Evolutionary conservation across 2,888 invertebrate species (phyloP), one percentile per base, ranked within the genome.

Genomic region (Eremobia ochroleuca): DNA sequence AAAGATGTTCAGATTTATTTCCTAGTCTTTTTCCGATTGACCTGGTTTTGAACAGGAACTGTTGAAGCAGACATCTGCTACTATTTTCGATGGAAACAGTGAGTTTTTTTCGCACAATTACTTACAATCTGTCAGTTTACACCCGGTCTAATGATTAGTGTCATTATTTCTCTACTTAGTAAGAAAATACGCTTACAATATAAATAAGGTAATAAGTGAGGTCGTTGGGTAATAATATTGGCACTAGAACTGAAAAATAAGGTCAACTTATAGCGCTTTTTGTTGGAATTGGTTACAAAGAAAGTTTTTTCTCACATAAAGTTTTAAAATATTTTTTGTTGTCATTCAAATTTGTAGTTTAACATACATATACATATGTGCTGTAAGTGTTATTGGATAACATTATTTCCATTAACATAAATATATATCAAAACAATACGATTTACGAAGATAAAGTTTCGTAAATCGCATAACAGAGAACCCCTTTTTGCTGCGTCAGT

Each of bases 51-150:
- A 34, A 52, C n/a, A 61, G n/a, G 2, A 59, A 49, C 13, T 25
- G n/a, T 40, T 21, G 11, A 46, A 58, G 68, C 15, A 67, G 13
- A 59, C 11, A 21, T 21, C 37, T 21, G 28, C 5, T 31, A 18
- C 37, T n/a, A 58, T 69, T 79, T 40, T 49, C 15, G 0, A 21
- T 15, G 1, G 21, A 76, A 49, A 25, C 58, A n/a, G 31, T 59
- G 2, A 31, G n/a, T 79, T 49, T n/a, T 67, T 69, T 58, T 25
- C 31, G 31, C 21, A 34, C 70, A 69, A 43, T 69, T 69, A 69
- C 46, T 69, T 59, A 40, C 49, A 69, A 61, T 70, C 49, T 52
- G 34, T 61, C 40, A 18, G 6, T 52, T 40, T 11, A n/a, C 43
- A 70, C 70, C 49, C 31, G 34, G 13, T 40, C 40, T 67, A 67